phyloP scores from a whole-genome alignment of 2,797 vertebrate species.

The Silurus aristotelis region DNA sequence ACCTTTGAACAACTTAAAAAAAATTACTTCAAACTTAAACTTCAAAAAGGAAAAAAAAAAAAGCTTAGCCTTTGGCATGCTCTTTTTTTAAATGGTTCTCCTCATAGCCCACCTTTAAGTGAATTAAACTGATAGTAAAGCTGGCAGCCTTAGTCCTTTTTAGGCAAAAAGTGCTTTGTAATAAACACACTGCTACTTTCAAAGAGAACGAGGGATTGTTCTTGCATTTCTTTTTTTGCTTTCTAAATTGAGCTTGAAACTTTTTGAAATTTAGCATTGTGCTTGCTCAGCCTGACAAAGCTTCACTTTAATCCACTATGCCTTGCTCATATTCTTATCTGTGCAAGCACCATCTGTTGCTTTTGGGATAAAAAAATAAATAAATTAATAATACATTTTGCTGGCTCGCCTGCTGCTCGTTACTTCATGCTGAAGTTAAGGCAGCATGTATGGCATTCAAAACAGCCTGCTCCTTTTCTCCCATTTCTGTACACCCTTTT shows the following conservation, averaged over 20 bases:
- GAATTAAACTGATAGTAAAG: constrained; percentile 35
- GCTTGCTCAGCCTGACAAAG: constrained; percentile 13
- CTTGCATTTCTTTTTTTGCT: neutral
- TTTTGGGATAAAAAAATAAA: constrained; percentile 34
- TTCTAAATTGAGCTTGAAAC: constrained; percentile 24
- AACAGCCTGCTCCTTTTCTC: constrained; percentile 7
- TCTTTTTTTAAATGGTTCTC: neutral
- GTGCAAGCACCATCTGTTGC: constrained; percentile 44
- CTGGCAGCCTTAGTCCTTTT: neutral
- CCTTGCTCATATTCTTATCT: constrained; percentile 36
- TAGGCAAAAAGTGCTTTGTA: constrained; percentile 10
- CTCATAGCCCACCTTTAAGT: neutral
- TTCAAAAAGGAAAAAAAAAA: neutral
- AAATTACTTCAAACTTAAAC: neutral
- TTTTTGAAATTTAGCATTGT: constrained; percentile 26
- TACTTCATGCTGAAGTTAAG: constrained; percentile 25
- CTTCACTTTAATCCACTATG: constrained; percentile 30
- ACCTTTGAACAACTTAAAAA: neutral
- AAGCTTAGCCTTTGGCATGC: neutral
- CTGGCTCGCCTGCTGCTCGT: constrained; percentile 28
- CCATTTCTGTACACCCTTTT: constrained; percentile 3
- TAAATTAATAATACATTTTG: neutral
- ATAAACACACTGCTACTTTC: constrained; percentile 3
- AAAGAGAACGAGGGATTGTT: constrained; percentile 3
- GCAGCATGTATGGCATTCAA: constrained; percentile 35